Conservation (phyloP, 2,888 invertebrate genomes). For the Keiferia lycopersicella region DNA sequence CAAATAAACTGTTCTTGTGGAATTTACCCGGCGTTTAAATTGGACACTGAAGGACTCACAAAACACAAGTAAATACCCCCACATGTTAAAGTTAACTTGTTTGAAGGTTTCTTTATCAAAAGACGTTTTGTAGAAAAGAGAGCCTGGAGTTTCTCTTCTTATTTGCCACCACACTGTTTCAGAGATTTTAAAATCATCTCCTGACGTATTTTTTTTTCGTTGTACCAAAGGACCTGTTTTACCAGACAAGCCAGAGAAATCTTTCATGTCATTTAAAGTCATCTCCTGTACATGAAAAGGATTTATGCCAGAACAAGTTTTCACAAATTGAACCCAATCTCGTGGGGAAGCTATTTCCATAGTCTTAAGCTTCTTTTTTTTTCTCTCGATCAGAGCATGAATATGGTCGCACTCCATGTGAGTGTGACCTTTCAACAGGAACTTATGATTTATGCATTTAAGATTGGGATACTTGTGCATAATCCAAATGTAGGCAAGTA, state of each 20-base stretch:
- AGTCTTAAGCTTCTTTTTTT: too few species aligned
- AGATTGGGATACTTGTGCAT: not conserved
- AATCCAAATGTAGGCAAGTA: not conserved
- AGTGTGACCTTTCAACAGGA: not conserved
- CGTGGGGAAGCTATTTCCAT: too few species aligned
- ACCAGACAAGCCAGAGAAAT: not conserved
- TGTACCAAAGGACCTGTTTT: not conserved
- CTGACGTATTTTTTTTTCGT: not conserved
- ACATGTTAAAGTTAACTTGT: not conserved
- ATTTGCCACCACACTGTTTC: not conserved
- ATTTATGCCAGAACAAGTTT: not conserved
- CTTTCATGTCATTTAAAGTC: not conserved
- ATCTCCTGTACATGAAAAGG: not conserved
- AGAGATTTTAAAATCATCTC: constrained; percentile 2
- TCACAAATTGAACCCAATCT: too few species aligned
- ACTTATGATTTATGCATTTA: not conserved
- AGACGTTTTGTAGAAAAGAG: not conserved
- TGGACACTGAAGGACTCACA: too few species aligned
- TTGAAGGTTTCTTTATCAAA: not conserved
- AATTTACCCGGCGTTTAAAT: too few species aligned
- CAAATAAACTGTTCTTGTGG: too few species aligned
- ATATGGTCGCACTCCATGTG: not conserved
- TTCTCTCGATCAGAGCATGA: not conserved
- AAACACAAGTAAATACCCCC: too few species aligned
- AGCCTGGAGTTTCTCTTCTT: not conserved